These are phyloP conservation scores for Xiphorhynchus elegans DNA, from an alignment of 2,113 vertebrate genomes.

Conservation along the genomic window DNA sequence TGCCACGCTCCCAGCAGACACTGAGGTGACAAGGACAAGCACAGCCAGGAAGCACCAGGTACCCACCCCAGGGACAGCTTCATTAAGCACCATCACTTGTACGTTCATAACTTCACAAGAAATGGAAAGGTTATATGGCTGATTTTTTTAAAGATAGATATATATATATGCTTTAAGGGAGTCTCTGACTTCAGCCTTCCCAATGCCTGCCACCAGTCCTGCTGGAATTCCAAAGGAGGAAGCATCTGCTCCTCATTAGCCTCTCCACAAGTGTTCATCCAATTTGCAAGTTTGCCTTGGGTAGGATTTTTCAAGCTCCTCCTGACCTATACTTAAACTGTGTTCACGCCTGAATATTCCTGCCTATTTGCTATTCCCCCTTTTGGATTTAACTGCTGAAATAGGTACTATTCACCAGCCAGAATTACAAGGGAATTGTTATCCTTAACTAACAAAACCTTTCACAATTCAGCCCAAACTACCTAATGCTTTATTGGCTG, in stretches of 20 bases:
- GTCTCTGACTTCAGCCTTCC: not conserved
- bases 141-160: too few species aligned
- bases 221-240: not conserved
- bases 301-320: not conserved
- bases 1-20: not conserved
- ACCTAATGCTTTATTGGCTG: not conserved
- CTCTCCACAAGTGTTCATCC: not conserved
- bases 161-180: not conserved
- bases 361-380: not conserved
- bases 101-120: accelerated
- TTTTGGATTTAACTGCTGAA: not conserved
- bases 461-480: not conserved
- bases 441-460: not conserved
- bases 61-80: not conserved
- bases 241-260: not conserved
- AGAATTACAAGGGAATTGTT: not conserved
- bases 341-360: not conserved
- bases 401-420: not conserved
- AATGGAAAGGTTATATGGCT: not conserved
- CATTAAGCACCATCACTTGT: not conserved
- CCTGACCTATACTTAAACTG: not conserved
- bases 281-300: not conserved
- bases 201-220: not conserved
- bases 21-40: not conserved
- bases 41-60: not conserved